Evolutionary conservation across 53 echinoderm and acorn worm genomes (phyloP).

Genomic region (Stichopus horrens): DNA sequence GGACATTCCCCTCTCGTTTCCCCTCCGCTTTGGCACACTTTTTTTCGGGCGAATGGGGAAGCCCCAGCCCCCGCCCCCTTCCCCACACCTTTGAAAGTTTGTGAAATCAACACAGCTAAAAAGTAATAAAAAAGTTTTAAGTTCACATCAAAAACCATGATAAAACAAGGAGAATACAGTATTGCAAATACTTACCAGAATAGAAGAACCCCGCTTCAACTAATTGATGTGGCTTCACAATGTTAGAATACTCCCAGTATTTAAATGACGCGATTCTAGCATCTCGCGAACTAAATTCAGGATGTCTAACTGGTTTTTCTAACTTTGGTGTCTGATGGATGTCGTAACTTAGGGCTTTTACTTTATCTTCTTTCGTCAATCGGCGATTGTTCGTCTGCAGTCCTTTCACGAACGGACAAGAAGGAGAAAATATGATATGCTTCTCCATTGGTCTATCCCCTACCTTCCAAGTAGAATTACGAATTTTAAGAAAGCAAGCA

Average conservation of each 20-base stretch:
- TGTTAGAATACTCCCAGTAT: neutral
- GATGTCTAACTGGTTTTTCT: neutral
- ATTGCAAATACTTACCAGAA: conserved; percentile 19
- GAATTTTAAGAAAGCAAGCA: conserved; percentile 27
- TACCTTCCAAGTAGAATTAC: neutral
- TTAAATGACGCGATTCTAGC: conserved; percentile 7
- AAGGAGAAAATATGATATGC: neutral
- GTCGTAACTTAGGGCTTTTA: neutral
- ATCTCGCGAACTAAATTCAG: neutral
- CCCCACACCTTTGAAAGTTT: too few relatives aligned
- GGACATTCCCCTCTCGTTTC: too few relatives aligned
- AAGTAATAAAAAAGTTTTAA: too few relatives aligned
- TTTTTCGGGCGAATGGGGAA: too few relatives aligned
- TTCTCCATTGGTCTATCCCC: conserved; percentile 37
- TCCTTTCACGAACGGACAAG: conserved; percentile 19
- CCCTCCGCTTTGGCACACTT: too few relatives aligned
- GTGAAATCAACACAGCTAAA: too few relatives aligned
- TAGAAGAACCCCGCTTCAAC: conserved; percentile 25
- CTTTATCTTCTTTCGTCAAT: conserved; percentile 9
- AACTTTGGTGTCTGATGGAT: neutral
- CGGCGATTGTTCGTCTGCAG: neutral
- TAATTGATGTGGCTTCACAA: neutral
- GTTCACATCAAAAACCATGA: too few relatives aligned
- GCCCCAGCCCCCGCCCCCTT: too few relatives aligned
- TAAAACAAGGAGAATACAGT: too few relatives aligned